Conservation (phyloP, 2,113 vertebrate genomes). For the Hippocampus zosterae region DNA sequence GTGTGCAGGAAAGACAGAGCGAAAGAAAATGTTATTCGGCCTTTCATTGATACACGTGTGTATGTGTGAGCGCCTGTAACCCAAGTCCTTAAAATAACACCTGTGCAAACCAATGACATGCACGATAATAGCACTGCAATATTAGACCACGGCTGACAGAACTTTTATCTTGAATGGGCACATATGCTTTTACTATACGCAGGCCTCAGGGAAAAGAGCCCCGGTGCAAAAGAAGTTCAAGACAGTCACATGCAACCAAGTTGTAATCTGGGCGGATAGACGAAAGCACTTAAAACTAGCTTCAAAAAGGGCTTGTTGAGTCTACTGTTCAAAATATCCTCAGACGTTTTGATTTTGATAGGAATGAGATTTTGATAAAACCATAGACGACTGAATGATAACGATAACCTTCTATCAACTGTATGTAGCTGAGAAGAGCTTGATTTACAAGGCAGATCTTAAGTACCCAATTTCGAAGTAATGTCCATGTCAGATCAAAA, state of each 20-base stretch:
- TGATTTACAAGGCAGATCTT: too few relatives aligned
- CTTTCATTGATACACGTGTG: conserved; percentile 8
- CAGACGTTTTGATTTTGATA: not conserved
- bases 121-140: conserved; percentile 45
- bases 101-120: conserved; percentile 40
- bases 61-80: conserved; percentile 23
- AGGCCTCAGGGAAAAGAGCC: conserved; percentile 37
- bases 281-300: conserved; percentile 8
- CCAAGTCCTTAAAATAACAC: conserved; percentile 51
- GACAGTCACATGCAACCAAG: conserved; percentile 49
- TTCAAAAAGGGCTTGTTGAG: not conserved
- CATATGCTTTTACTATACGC: conserved; percentile 55
- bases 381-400: not conserved
- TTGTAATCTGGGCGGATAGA: conserved; percentile 36
- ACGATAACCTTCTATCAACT: too few relatives aligned
- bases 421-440: too few relatives aligned
- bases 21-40: not conserved
- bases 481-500: too few relatives aligned
- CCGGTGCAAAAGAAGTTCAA: conserved; percentile 30
- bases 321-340: not conserved
- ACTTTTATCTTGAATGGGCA: conserved; percentile 53
- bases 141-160: conserved; percentile 22
- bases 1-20: conserved; percentile 2
- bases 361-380: not conserved
- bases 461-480: too few relatives aligned